Evolutionary conservation across 2,797 vertebrate genomes (phyloP).

Genomic region (Cichlasoma orientale): DNA sequence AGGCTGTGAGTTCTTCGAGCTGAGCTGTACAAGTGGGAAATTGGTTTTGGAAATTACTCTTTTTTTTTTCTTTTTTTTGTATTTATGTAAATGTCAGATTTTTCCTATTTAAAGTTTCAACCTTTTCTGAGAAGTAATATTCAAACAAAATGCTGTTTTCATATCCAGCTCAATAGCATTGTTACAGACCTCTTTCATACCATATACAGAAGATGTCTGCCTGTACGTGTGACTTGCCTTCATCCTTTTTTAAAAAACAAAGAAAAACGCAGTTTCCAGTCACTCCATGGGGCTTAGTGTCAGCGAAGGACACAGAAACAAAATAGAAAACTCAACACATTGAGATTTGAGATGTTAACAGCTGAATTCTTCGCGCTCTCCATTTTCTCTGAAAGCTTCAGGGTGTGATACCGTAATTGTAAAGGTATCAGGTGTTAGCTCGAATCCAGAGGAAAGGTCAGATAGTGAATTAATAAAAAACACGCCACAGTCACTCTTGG

Average conservation of each 20-base stretch:
- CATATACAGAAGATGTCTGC: background rate
- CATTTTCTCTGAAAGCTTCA: slow-evolving; percentile 2
- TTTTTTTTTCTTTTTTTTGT: slow-evolving; percentile 51
- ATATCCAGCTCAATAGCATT: slow-evolving; percentile 43
- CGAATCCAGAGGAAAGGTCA: slow-evolving; percentile 70
- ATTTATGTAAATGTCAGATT: slow-evolving; percentile 72
- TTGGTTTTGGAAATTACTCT: slow-evolving; percentile 66
- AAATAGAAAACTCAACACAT: slow-evolving; percentile 3
- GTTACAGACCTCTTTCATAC: slow-evolving; percentile 23
- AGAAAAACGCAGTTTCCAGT: background rate
- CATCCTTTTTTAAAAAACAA: slow-evolving; percentile 10
- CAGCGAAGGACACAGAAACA: slow-evolving; percentile 8
- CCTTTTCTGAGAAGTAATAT: slow-evolving; percentile 58
- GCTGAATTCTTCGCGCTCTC: slow-evolving; percentile 12
- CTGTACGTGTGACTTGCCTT: background rate
- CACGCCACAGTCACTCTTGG: slow-evolving; percentile 49
- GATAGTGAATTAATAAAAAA: slow-evolving; percentile 75
- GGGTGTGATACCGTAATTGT: slow-evolving; percentile 20
- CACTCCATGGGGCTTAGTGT: background rate
- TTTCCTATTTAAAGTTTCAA: slow-evolving; percentile 57
- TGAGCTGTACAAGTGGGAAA: slow-evolving; percentile 55
- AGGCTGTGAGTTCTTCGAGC: slow-evolving; percentile 57
- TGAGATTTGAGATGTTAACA: slow-evolving; percentile 4
- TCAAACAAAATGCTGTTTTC: slow-evolving; percentile 66
- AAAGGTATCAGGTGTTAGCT: slow-evolving; percentile 58